Evolutionary conservation across 2,888 invertebrate species (phyloP), one percentile per base, ranked within the genome.

Genomic region (Drosophila ezoana): DNA sequence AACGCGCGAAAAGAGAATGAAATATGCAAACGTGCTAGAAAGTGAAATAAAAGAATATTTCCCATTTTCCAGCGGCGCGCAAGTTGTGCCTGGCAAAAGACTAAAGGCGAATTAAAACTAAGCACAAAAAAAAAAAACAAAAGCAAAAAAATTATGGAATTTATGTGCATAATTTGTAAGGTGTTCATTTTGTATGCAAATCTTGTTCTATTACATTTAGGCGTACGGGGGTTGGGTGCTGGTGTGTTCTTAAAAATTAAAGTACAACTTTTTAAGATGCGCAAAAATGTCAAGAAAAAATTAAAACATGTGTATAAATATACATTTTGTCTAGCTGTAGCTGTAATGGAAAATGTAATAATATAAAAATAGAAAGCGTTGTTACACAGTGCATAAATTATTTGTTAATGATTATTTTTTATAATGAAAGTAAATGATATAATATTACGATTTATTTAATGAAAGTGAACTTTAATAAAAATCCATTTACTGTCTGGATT

Each of bases 131-230:
- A 16, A 18, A 40, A 1, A 37, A 35, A 18, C 1, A 20, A 28
- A 37, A 44, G 10, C 10, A 53, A 16, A 38, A 20, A 57, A 58
- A 41, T 4, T 9, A 45, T 67, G 56, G 41, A 89, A 77, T 88
- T 74, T 81, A 89, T 88, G 87, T 81, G 87, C 89, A 87, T 89
- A 87, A 81, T 79, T 77, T 72, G 68, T 63, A 47, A 79, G 77
- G 58, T 89, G 84, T 67, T 88, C 87, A 89, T 87, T 89, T 83
- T 69, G 60, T 83, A 86, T 87, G 89, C 65, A 86, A 87, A 89
- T 83, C 77, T 57, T 67, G 38, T 53, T 63, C 65, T 60, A 48
- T 45, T 56, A 67, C 62, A 75, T 67, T 73, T 62, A 66, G 16
- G 16, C 9, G 8, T 0, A 49, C 44, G 16, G 23, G 45, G 8